phyloP scores from a whole-genome alignment of 2,113 vertebrate species.

The Pampusana beccarii region DNA sequence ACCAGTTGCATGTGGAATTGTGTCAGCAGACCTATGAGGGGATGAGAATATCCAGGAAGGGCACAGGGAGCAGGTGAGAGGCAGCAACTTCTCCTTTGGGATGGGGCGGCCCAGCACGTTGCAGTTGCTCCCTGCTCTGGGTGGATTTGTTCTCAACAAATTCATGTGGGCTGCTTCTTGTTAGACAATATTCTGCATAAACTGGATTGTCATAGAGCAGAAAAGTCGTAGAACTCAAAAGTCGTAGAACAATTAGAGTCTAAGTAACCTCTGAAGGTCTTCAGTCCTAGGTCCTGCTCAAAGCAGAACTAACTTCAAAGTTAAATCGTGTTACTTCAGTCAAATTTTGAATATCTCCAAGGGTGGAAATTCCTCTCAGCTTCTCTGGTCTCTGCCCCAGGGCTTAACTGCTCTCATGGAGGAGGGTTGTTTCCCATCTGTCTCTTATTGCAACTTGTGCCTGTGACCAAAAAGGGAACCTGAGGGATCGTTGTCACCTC shows the following conservation, averaged over 20 bases:
- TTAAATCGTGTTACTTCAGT: fast-evolving
- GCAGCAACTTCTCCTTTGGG: not conserved
- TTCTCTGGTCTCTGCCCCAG: not conserved
- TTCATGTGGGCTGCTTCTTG: not conserved
- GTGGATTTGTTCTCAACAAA: not conserved
- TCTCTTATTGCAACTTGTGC: not conserved
- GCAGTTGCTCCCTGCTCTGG: not conserved
- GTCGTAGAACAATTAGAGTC: not conserved
- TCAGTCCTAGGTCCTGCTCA: not conserved
- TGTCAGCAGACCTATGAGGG: not conserved
- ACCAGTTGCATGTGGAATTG: not conserved
- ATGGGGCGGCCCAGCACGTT: not conserved
- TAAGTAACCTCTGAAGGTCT: not conserved
- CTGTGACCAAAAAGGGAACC: not conserved
- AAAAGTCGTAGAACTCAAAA: not conserved
- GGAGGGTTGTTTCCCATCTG: not conserved
- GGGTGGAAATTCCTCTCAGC: not conserved
- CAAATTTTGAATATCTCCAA: not conserved
- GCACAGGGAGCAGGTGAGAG: not conserved
- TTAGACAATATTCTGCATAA: not conserved
- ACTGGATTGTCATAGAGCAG: too few species aligned
- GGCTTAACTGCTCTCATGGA: fast-evolving
- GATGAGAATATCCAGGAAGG: not conserved
- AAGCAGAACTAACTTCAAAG: not conserved
- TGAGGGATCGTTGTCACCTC: fast-evolving